Base-by-base conservation (phyloP, 2,113 vertebrate species). In the Rhea pennata region DNA sequence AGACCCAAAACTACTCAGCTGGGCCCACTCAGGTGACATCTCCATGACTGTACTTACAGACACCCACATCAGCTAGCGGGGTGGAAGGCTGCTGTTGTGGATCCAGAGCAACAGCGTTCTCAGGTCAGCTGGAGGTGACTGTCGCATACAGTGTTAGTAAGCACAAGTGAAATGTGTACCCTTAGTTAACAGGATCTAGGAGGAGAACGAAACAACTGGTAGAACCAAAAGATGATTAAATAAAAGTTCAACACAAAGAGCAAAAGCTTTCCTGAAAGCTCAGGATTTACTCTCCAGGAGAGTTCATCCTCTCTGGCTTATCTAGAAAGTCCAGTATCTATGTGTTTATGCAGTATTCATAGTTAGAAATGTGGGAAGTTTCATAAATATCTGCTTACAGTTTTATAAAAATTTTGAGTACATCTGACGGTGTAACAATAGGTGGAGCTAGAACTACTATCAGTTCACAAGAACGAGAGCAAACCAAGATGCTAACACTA, bases 381-480 rank as follows among this genome's bases (percentile, higher is more conserved):
- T 27, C 78, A 2, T 1, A 20, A 44, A 17, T 4, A n/a, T 1
- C 84, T 3, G 0, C 48, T 29, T 21, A 2, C 29, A 4, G 12
- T 9, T 72, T 21, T 10, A 9, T 6, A 4, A 3, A 3, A 44
- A 23, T 59, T 64, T 26, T 40, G 40, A 0, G 53, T 1, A 0
- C 74, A 54, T 82, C 78, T 4, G 0, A 67, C n/a, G 12, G 36
- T 4, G 56, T 31, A 48, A 65, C 92, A 88, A 92, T 31, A 90
- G 91, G 48, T 72, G 94, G 90, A 91, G 94, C 84, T 84, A 62
- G 56, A 85, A 33, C 46, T 31, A 1, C 90, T 85, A 82, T 13
- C 54, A 62, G 84, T 44, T 15, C 9, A 2, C 26, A 1, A 9
- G 53, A 19, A 29, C 0, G 1, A 15, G 53, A 15, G 72, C 36